Evolutionary conservation across 2,888 invertebrate genomes (phyloP).

Genomic region (Metopia argyrocephala): DNA sequence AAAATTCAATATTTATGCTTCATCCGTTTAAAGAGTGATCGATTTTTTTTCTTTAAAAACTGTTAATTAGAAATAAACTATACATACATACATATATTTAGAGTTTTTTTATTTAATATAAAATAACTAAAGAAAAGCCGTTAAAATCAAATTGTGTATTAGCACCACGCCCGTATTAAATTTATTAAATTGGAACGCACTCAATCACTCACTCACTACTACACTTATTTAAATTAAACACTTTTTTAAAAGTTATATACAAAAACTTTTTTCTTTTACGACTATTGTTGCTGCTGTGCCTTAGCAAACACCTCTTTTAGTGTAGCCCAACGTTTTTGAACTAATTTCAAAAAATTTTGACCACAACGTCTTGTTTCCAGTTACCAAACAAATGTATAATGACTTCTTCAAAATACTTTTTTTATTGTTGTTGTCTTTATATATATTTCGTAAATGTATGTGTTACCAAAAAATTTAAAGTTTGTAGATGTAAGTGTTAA

Average conservation of each 20-base stretch:
- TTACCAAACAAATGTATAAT: conserved; percentile 49
- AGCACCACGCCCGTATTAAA: conserved; percentile 32
- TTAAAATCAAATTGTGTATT: conserved; percentile 26
- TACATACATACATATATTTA: too few relatives aligned
- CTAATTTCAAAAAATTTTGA: conserved; percentile 77
- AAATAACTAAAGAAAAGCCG: too few relatives aligned
- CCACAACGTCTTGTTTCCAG: conserved; percentile 74
- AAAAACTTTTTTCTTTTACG: conserved; percentile 49
- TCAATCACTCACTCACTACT: conserved; percentile 54
- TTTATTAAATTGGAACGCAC: too few relatives aligned
- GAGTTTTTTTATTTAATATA: neutral
- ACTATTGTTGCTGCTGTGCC: conserved; percentile 67
- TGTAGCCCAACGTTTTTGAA: conserved; percentile 79
- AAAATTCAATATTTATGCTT: neutral
- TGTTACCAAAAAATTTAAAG: conserved; percentile 44
- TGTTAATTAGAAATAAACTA: neutral
- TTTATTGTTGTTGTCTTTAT: conserved; percentile 3
- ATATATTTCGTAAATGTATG: conserved; percentile 19
- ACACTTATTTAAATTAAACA: conserved; percentile 46
- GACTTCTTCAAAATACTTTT: conserved; percentile 42
- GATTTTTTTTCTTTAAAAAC: neutral
- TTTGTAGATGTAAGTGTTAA: conserved; percentile 25
- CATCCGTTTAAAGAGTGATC: neutral
- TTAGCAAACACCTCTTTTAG: conserved; percentile 70
- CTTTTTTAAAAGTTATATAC: conserved; percentile 63